phyloP scores from a whole-genome alignment of 2,888 invertebrate genomes.

The Acleris laterana region DNA sequence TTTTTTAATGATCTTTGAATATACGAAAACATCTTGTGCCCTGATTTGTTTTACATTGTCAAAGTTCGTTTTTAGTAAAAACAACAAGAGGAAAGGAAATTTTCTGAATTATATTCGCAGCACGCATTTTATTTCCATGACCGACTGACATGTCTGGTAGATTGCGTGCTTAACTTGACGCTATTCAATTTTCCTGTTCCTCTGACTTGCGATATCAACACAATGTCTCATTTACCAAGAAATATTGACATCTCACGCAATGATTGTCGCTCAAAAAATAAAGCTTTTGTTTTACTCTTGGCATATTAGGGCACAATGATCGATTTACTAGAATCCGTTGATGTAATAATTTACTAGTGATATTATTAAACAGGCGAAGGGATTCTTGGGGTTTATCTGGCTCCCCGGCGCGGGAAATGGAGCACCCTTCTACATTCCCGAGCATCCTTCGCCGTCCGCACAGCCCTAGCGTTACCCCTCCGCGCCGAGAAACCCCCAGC shows the following conservation, averaged over 20 bases:
- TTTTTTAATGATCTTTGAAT: slow-evolving; percentile 6
- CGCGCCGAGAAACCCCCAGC: slow-evolving; percentile 79
- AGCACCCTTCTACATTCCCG: slow-evolving; percentile 89
- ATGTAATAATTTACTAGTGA: slow-evolving; percentile 41
- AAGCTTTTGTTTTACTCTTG: slow-evolving; percentile 8
- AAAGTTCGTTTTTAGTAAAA: too few species aligned
- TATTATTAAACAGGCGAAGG: slow-evolving; percentile 77
- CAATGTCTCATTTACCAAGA: slow-evolving; percentile 7
- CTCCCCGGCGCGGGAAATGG: slow-evolving; percentile 84
- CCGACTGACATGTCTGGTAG: slow-evolving; percentile 5
- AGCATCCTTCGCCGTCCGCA: slow-evolving; percentile 85
- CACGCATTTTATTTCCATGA: slow-evolving; percentile 5
- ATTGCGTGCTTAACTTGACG: slow-evolving; percentile 7
- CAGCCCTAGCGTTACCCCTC: slow-evolving; percentile 75
- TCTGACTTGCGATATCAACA: slow-evolving; percentile 3
- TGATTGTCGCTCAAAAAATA: neutral
- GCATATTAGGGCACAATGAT: slow-evolving; percentile 21
- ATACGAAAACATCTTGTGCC: slow-evolving; percentile 41
- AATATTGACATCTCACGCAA: slow-evolving; percentile 14
- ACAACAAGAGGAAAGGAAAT: neutral
- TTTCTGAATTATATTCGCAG: slow-evolving; percentile 1
- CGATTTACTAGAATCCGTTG: slow-evolving; percentile 20
- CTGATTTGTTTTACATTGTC: slow-evolving; percentile 21
- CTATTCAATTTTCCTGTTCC: slow-evolving; percentile 17
- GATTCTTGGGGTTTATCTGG: slow-evolving; percentile 85